Evolutionary conservation across 2,113 vertebrate species (phyloP).

Genomic region (Balaeniceps rex): DNA sequence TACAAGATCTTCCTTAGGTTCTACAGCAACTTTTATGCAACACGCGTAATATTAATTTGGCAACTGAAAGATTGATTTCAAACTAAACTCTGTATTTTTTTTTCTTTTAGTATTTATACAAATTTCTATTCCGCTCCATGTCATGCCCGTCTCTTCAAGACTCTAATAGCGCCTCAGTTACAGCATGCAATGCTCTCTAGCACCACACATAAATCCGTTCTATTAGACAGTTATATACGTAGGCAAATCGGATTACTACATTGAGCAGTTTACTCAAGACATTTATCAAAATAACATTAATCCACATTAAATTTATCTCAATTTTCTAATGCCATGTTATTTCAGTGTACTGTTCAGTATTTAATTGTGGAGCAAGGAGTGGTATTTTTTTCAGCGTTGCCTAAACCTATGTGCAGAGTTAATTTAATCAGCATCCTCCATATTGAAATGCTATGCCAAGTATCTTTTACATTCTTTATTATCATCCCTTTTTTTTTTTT

Average conservation of each 20-base stretch:
- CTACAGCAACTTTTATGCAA: not conserved
- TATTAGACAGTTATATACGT: not conserved
- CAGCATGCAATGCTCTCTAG: not conserved
- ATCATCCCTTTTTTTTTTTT: not conserved
- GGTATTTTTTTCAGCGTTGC: not conserved
- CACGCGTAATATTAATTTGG: not conserved
- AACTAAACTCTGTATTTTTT: not conserved
- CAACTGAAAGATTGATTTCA: not conserved
- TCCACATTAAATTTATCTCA: not conserved
- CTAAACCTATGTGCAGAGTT: not conserved
- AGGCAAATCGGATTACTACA: not conserved
- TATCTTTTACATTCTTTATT: not conserved
- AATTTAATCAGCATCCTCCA: not conserved
- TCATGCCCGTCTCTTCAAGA: not conserved
- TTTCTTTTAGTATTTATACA: not conserved
- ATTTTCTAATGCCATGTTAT: not conserved
- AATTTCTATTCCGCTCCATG: not conserved
- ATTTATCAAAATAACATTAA: not conserved
- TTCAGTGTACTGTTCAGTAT: not conserved
- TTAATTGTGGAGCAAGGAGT: not conserved
- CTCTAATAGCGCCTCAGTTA: not conserved
- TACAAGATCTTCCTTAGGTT: not conserved
- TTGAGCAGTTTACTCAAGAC: not conserved
- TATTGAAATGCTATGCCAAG: not conserved
- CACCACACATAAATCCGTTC: not conserved